Evolutionary conservation across 2,888 invertebrate species (phyloP).

Genomic region (Lycophotia porphyrea): DNA sequence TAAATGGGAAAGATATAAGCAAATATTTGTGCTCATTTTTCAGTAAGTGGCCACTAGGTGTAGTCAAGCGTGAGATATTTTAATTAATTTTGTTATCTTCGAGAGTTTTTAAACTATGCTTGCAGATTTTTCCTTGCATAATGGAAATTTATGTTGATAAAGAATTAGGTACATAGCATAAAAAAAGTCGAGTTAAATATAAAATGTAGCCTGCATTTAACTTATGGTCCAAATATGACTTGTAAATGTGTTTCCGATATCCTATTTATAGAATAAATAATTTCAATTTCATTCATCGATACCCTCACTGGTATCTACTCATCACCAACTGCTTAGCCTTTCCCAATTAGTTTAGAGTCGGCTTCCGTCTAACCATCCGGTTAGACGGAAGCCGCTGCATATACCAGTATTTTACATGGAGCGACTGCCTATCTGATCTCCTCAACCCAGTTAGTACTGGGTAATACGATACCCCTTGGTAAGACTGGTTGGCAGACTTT

Average conservation of each 20-base stretch:
- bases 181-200: no score
- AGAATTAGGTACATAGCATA: no score
- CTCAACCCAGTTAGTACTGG: no score
- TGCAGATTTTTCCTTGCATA: background rate
- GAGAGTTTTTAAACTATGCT: background rate
- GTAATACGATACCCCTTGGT: no score
- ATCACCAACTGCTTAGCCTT: no score
- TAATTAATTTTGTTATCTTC: background rate
- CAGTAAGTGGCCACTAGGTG: conserved; percentile 67
- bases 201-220: background rate
- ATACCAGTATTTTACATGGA: no score
- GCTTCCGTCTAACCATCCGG: no score
- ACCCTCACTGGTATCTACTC: no score
- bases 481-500: no score
- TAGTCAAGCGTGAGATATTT: background rate
- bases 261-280: background rate
- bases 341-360: no score
- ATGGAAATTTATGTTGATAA: background rate
- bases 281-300: background rate
- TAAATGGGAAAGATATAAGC: conserved; percentile 78
- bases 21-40: conserved; percentile 81
- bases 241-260: background rate
- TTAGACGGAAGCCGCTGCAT: no score
- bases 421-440: no score
- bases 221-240: background rate